phyloP scores from a whole-genome alignment of 2,113 vertebrate species.

The Mormyrus lacerda region DNA sequence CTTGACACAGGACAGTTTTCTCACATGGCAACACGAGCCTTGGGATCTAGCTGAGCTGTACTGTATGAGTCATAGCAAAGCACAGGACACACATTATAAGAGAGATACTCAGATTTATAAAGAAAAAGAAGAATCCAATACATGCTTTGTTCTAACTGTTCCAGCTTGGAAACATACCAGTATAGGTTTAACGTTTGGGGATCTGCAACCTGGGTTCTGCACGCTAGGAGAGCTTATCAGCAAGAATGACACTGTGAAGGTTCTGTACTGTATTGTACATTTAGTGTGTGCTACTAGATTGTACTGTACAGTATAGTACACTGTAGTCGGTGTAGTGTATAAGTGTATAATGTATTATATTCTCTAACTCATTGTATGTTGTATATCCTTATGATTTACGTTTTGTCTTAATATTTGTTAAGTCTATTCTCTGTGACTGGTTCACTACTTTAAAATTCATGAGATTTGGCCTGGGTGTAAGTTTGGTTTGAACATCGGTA shows the following conservation, averaged over 20 bases:
- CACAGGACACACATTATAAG: neutral
- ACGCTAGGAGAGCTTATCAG: neutral
- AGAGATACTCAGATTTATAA: neutral
- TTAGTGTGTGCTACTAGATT: too few relatives aligned
- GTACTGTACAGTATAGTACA: too few relatives aligned
- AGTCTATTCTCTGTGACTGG: too few relatives aligned
- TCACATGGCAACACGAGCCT: neutral
- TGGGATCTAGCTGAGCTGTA: neutral
- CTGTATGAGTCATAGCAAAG: neutral
- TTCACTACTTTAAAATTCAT: too few relatives aligned
- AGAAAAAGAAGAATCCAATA: neutral
- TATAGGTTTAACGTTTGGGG: neutral
- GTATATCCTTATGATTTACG: too few relatives aligned
- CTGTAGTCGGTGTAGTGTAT: too few relatives aligned
- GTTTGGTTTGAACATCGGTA: too few relatives aligned
- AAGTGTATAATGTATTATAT: too few relatives aligned
- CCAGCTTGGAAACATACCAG: neutral
- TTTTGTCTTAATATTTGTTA: too few relatives aligned
- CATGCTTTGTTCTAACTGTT: neutral
- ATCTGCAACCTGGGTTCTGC: neutral
- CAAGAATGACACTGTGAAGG: neutral
- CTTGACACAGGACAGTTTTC: neutral
- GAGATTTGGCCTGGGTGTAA: too few relatives aligned
- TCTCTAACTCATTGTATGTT: too few relatives aligned
- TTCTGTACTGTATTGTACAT: neutral